Evolutionary conservation across 2,113 vertebrate genomes (phyloP), one percentile per base, ranked within the genome.

Genomic region (Lepisosteus osseus): DNA sequence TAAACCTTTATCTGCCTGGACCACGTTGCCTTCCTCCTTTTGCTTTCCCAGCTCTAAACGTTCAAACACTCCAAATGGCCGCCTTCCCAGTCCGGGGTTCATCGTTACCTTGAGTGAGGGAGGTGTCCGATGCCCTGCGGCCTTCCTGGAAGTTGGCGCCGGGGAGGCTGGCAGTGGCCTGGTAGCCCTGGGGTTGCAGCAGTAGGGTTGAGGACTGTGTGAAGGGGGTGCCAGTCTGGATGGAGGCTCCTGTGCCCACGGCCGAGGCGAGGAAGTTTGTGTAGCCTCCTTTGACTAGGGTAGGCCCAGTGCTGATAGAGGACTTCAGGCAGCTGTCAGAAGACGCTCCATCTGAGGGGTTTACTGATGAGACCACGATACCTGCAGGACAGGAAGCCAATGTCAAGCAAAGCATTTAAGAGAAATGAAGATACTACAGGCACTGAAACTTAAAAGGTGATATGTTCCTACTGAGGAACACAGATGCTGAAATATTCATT

Each of bases 41-140:
- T 29, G 29, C 29, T 29, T 29, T 29, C 29, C 29, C 29, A 29
- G 29, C 29, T 2, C 29, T 29, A 2, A 29, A 1, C 29, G 29
- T 29, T 29, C 29, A 29, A 29, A 29, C 29, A 29, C 29, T 29
- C 29, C 2, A 2, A 29, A 1, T 14, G 17, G n/a, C 9, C 51
- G 72, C 42, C 17, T 8, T 54, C 12, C 42, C 47, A 54, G 45
- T 69, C 41, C n/a, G 3, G 41, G 42, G 54, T 41, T 54, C 70
- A 2, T 29, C 29, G 29, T 75, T 86, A 98, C 97, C 97, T 93
- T 97, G 95, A 57, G 96, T 98, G 79, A 99, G 94, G 56, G 96
- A 99, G 73, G 97, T 99, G 86, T 99, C 97, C 0, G 97, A 99
- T 0, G 97, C 96, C 74, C 97, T 83, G n/a, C 97, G 94, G 29